These are phyloP conservation scores for Myioborus melanocephalus DNA, from an alignment of 2,797 vertebrate species.

Conservation along the genomic window DNA sequence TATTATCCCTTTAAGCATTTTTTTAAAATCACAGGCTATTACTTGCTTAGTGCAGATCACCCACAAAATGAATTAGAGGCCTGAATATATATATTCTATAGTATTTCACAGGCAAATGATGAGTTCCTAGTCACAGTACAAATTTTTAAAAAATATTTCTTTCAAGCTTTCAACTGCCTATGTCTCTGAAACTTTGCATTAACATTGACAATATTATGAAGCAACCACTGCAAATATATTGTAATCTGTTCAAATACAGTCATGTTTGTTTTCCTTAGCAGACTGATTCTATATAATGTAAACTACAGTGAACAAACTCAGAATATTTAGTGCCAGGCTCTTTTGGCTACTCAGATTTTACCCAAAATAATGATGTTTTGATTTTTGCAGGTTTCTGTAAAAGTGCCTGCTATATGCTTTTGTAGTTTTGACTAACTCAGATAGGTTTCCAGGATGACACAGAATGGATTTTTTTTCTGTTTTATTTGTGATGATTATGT, in stretches of 20 bases:
- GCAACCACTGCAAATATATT: not conserved
- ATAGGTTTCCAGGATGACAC: not conserved
- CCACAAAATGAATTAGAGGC: not conserved
- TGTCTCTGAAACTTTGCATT: not conserved
- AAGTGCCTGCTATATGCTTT: not conserved
- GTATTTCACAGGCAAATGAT: not conserved
- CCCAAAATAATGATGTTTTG: not conserved
- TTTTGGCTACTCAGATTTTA: not conserved
- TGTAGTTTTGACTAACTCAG: not conserved
- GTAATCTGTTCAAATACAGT: not conserved
- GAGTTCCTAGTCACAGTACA: not conserved
- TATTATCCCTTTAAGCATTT: not conserved
- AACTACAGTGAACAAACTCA: not conserved
- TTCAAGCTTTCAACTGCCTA: not conserved
- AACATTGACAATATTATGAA: not conserved
- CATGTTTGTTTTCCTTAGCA: not conserved
- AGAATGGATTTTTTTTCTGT: not conserved
- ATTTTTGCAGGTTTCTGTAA: not conserved
- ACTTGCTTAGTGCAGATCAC: not conserved
- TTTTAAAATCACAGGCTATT: not conserved
- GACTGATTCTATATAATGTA: rapidly evolving
- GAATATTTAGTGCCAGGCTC: not conserved
- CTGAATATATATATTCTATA: not conserved
- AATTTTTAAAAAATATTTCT: not conserved
- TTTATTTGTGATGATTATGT: not conserved